Percentiles rank a stretch among this genome's conserved stretches.
Conservation (phyloP, 2,797 vertebrate species). For the Kryptopterus vitreolus region DNA sequence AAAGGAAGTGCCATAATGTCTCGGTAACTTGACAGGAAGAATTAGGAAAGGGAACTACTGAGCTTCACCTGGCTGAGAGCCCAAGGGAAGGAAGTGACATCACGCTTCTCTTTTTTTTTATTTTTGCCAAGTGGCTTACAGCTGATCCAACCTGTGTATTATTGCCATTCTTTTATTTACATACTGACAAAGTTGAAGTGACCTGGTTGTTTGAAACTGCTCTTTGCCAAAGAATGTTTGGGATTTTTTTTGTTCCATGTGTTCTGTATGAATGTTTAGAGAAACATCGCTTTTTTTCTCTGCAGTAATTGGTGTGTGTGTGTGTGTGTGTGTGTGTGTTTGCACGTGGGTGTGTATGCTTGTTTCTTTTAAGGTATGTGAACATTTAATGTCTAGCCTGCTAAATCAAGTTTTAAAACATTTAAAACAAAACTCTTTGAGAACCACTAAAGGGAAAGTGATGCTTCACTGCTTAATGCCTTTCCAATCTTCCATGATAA, state of each 20-base stretch:
- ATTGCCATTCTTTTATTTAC: constrained; percentile 39
- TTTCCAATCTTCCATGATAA: background rate
- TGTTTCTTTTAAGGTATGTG: constrained; percentile 11
- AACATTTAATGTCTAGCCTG: constrained; percentile 29
- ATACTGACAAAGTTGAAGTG: constrained; percentile 53
- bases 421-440: constrained; percentile 8
- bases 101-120: constrained; percentile 22
- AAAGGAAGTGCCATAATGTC: constrained; percentile 35
- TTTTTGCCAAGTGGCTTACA: constrained; percentile 5
- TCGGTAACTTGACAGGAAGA: constrained; percentile 38
- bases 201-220: constrained; percentile 59
- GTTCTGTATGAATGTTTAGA: constrained; percentile 22
- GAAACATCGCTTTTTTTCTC: constrained; percentile 4
- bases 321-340: background rate
- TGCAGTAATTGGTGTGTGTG: background rate
- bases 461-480: background rate
- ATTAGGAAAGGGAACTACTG: constrained; percentile 22
- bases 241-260: constrained; percentile 2
- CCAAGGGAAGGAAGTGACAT: constrained; percentile 29
- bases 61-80: constrained; percentile 19
- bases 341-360: constrained; percentile 11
- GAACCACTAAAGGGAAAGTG: constrained; percentile 29
- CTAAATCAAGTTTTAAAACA: constrained; percentile 21
- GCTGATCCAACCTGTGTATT: constrained; percentile 36
- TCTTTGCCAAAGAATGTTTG: constrained; percentile 62